A percentile compares a stretch with the other conserved stretches of the same genome.
Conservation (phyloP, 2,113 vertebrate species). For the Lipophrys pholis region DNA sequence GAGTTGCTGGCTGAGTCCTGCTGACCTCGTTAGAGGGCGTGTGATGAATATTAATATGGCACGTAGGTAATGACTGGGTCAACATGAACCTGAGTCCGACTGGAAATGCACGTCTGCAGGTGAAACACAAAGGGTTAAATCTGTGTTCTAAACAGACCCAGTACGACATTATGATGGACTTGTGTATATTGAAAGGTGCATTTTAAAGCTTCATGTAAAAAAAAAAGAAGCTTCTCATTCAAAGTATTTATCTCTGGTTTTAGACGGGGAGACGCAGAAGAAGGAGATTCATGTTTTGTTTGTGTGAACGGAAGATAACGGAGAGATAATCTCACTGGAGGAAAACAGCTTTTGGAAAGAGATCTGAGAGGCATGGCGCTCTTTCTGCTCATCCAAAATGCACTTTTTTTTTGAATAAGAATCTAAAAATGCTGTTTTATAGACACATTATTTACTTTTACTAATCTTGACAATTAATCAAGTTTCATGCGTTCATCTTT, state of each 20-base stretch:
- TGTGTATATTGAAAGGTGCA: neutral
- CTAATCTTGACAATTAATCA: too few relatives aligned
- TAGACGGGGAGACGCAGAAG: conserved; percentile 31
- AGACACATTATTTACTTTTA: too few relatives aligned
- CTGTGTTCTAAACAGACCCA: neutral
- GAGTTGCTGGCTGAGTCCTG: conserved; percentile 74
- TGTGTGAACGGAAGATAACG: conserved; percentile 26
- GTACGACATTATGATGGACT: too few relatives aligned
- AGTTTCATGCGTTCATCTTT: too few relatives aligned
- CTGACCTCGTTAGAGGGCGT: conserved; percentile 82
- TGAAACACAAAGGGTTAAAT: conserved; percentile 45
- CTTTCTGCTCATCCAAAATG: too few relatives aligned
- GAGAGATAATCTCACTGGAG: conserved; percentile 43
- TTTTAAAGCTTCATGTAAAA: too few relatives aligned
- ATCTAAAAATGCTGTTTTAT: too few relatives aligned
- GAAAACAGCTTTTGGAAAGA: too few relatives aligned
- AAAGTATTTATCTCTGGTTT: neutral
- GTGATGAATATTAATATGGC: conserved; percentile 81
- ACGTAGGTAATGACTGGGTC: conserved; percentile 78
- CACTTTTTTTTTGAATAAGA: too few relatives aligned
- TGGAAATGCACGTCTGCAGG: conserved; percentile 56
- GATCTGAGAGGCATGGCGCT: too few relatives aligned
- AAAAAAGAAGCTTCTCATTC: too few relatives aligned
- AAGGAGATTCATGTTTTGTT: conserved; percentile 54
- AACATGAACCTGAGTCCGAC: conserved; percentile 47